Evolutionary conservation across 64 coral and sea anemone genomes (phyloP).

Genomic region (Porites lutea): DNA sequence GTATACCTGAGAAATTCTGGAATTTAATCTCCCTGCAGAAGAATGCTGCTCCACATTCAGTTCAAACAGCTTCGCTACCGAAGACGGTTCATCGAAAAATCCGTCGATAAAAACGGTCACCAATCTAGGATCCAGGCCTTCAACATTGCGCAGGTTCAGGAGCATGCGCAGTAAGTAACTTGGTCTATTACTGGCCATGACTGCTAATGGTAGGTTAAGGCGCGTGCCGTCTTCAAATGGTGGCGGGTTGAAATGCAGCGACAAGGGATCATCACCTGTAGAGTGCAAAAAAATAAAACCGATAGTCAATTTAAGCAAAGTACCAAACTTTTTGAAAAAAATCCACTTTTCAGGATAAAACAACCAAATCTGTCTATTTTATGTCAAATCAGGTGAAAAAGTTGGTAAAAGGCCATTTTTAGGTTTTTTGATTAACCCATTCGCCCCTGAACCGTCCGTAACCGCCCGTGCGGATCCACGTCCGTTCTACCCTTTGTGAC

Average conservation of each 20-base stretch:
- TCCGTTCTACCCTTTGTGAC: too few species aligned
- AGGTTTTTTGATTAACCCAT: too few species aligned
- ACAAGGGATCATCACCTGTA: constrained; percentile 35
- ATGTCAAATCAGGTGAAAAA: too few species aligned
- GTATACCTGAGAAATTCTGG: constrained; percentile 86
- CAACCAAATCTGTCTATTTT: too few species aligned
- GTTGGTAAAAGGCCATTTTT: too few species aligned
- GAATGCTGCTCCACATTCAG: constrained; percentile 77
- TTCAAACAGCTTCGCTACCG: constrained; percentile 66
- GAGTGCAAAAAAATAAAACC: too few species aligned
- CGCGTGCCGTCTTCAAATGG: constrained; percentile 46
- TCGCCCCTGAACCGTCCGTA: too few species aligned
- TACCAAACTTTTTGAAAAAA: too few species aligned
- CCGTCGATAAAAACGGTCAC: constrained; percentile 73
- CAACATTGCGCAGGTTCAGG: constrained; percentile 26
- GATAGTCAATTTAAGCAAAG: too few species aligned
- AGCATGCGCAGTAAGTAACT: constrained; percentile 66
- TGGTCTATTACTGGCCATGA: constrained; percentile 74
- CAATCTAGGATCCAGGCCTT: constrained; percentile 55
- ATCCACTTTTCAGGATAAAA: too few species aligned
- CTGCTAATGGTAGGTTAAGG: constrained; percentile 49
- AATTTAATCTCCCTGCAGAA: constrained; percentile 48
- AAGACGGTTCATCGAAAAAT: constrained; percentile 58
- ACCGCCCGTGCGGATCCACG: too few species aligned
- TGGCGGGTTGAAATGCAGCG: constrained; percentile 20